Conservation (phyloP, 2,888 invertebrate species). For the Eupithecia inturbata region DNA sequence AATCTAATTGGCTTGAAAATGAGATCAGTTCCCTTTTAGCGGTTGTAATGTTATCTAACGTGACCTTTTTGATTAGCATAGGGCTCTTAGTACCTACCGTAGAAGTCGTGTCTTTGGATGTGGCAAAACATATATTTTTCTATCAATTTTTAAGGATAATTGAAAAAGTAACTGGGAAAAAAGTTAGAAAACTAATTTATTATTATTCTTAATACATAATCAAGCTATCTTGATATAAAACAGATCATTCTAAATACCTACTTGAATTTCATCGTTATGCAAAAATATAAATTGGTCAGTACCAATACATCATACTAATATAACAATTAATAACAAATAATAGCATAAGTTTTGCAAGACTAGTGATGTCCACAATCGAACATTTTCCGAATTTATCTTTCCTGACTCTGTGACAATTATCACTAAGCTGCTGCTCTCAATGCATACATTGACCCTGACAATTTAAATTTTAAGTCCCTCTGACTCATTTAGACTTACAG, state of each 20-base stretch:
- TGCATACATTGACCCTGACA: slow-evolving; percentile 51
- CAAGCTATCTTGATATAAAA: too few relatives aligned
- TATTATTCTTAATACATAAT: too few relatives aligned
- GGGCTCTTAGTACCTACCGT: background rate
- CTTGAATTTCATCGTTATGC: too few relatives aligned
- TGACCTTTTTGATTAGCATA: slow-evolving; percentile 38
- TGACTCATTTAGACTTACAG: background rate
- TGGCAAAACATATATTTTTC: background rate
- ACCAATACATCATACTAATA: too few relatives aligned
- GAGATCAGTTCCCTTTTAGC: slow-evolving; percentile 57
- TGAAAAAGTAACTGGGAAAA: too few relatives aligned
- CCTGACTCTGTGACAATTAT: background rate
- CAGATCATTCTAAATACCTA: too few relatives aligned
- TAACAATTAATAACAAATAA: too few relatives aligned
- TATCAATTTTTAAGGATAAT: too few relatives aligned
- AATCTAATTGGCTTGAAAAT: slow-evolving; percentile 43
- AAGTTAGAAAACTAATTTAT: too few relatives aligned
- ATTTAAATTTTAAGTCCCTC: slow-evolving; percentile 30
- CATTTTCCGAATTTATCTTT: slow-evolving; percentile 4
- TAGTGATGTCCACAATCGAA: background rate
- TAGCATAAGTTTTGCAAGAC: too few relatives aligned
- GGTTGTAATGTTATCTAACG: slow-evolving; percentile 53
- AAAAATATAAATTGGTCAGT: too few relatives aligned
- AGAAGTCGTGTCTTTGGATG: background rate
- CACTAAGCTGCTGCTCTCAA: background rate